phyloP scores from a whole-genome alignment of 2,113 vertebrate species.

The Epinephelus lanceolatus region DNA sequence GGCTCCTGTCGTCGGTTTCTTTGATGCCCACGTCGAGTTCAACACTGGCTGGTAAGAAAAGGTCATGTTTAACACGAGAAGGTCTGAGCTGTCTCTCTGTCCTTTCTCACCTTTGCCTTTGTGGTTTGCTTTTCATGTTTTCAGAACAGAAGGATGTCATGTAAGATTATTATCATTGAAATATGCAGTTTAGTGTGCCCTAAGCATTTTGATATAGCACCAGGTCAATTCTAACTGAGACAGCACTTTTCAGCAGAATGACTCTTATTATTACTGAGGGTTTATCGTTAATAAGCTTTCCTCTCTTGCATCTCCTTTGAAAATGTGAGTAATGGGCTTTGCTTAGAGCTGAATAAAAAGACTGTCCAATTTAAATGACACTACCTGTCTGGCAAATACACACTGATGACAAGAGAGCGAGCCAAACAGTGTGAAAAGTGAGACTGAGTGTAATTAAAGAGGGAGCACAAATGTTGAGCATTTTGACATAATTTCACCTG shows the following conservation, averaged over 20 bases:
- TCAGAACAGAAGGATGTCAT: constrained; percentile 40
- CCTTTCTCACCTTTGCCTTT: constrained; percentile 47
- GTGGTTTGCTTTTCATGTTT: constrained; percentile 45
- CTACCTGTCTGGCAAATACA: constrained; percentile 24
- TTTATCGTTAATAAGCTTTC: constrained; percentile 62
- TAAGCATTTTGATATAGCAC: constrained; percentile 42
- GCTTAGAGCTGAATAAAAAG: constrained; percentile 29
- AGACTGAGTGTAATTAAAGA: constrained; percentile 53
- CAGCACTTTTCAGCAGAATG: constrained; percentile 51
- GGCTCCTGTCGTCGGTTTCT: constrained; percentile 93
- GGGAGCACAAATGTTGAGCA: constrained; percentile 38
- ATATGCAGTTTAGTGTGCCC: constrained; percentile 35
- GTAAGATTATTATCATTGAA: constrained; percentile 46
- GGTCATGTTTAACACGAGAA: constrained; percentile 48
- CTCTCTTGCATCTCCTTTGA: constrained; percentile 35
- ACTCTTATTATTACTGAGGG: constrained; percentile 62
- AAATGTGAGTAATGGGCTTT: constrained; percentile 49
- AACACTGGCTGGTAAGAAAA: constrained; percentile 94
- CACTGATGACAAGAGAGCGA: constrained; percentile 13
- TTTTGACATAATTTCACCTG: constrained; percentile 53
- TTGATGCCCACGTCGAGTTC: constrained; percentile 98
- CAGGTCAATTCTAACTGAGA: constrained; percentile 50
- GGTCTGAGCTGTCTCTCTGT: constrained; percentile 25
- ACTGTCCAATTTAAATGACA: constrained; percentile 42
- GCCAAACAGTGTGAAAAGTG: constrained; percentile 14